Conservation (phyloP, 2,113 vertebrate species). For the Galbula dea region DNA sequence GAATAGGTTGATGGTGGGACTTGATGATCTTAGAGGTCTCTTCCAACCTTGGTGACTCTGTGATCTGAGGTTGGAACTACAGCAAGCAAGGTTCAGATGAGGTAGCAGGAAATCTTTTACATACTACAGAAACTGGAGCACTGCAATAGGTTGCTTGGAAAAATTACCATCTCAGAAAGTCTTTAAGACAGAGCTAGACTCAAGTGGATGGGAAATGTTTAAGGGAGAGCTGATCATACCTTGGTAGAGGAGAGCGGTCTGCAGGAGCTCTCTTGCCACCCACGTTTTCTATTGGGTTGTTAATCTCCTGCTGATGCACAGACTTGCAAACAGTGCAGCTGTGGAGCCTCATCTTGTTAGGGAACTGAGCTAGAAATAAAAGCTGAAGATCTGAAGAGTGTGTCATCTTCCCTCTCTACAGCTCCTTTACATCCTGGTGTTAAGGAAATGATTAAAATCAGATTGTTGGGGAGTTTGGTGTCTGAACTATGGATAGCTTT, state of each 20-base stretch:
- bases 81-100: neutral
- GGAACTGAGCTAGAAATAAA: neutral
- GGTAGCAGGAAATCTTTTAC: neutral
- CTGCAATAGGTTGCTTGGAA: neutral
- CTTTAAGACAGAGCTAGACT: neutral
- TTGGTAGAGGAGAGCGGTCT: neutral
- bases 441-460: slow-evolving; percentile 17
- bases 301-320: neutral
- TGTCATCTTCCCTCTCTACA: neutral
- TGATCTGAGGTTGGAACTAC: neutral
- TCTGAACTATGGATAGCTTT: neutral
- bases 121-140: neutral
- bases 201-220: neutral
- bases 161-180: neutral
- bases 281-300: neutral
- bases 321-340: neutral
- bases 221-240: neutral
- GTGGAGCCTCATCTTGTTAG: neutral
- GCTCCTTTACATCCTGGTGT: neutral
- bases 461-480: neutral
- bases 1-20: too few relatives aligned
- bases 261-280: neutral
- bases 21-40: too few relatives aligned
- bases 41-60: too few relatives aligned
- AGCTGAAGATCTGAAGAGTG: neutral